phyloP scores from a whole-genome alignment of 2,797 vertebrate genomes.

The Lagorchestes hirsutus region DNA sequence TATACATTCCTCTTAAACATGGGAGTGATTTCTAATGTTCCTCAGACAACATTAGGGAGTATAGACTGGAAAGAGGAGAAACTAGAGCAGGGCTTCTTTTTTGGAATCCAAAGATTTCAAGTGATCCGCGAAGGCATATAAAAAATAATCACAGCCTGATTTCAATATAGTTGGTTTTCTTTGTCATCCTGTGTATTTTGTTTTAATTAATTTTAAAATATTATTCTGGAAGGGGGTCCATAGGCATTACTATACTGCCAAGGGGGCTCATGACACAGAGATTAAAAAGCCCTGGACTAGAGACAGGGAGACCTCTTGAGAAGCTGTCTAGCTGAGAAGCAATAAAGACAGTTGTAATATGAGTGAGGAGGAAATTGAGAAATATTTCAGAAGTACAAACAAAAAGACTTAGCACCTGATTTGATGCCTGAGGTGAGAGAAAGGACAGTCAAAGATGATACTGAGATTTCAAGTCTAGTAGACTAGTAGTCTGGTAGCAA shows the following conservation, averaged over 20 bases:
- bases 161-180: background rate
- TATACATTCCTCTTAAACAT: no score
- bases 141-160: background rate
- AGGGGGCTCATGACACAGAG: background rate
- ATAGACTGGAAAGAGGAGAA: background rate
- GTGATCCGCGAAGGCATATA: background rate
- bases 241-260: background rate
- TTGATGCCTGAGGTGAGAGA: background rate
- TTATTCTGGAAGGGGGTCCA: background rate
- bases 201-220: background rate
- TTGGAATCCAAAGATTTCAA: background rate
- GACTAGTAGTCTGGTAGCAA: no score
- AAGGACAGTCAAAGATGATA: background rate
- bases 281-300: background rate
- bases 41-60: background rate
- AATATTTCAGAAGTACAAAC: background rate
- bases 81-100: background rate
- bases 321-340: background rate
- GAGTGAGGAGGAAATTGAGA: background rate
- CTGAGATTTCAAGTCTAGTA: background rate
- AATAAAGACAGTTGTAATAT: background rate
- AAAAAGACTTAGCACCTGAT: background rate
- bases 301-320: background rate
- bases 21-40: background rate
- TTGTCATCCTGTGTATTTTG: background rate